Percentiles rank a stretch among this genome's conserved stretches.
These are phyloP conservation scores for Drosophila hawaiiensis DNA, from an alignment of 2,888 invertebrate species.

Conservation along the genomic window DNA sequence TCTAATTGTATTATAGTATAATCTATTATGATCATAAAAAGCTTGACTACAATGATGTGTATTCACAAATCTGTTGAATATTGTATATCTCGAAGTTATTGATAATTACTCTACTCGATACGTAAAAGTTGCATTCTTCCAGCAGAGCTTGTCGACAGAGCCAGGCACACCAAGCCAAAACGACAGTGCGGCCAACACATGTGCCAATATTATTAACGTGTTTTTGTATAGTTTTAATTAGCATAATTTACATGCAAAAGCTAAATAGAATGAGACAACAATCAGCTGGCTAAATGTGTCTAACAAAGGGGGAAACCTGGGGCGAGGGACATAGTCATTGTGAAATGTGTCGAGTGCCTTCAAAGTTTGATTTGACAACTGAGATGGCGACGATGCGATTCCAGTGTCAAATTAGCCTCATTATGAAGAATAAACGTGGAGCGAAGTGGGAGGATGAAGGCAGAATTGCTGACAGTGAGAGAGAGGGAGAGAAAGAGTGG, in stretches of 20 bases:
- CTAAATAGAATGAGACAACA: constrained; percentile 65
- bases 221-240: constrained; percentile 77
- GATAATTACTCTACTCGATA: neutral
- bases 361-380: constrained; percentile 71
- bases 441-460: constrained; percentile 4
- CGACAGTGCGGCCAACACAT: constrained; percentile 57
- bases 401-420: constrained; percentile 76
- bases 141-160: constrained; percentile 26
- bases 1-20: neutral
- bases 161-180: constrained; percentile 20
- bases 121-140: constrained; percentile 17
- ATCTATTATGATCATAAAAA: neutral
- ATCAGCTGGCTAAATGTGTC: constrained; percentile 5
- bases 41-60: neutral
- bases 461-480: neutral
- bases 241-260: constrained; percentile 77
- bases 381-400: constrained; percentile 44
- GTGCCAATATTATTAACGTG: constrained; percentile 69
- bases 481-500: neutral
- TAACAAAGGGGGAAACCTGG: neutral
- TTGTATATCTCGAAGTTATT: neutral
- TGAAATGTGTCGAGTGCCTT: constrained; percentile 69
- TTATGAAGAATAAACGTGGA: constrained; percentile 46
- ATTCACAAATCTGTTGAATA: neutral
- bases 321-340: constrained; percentile 29